A percentile compares a stretch with the other conserved stretches of the same genome.
Evolutionary conservation across 2,888 invertebrate species (phyloP).

Genomic region (Cylloceria caligata): DNA sequence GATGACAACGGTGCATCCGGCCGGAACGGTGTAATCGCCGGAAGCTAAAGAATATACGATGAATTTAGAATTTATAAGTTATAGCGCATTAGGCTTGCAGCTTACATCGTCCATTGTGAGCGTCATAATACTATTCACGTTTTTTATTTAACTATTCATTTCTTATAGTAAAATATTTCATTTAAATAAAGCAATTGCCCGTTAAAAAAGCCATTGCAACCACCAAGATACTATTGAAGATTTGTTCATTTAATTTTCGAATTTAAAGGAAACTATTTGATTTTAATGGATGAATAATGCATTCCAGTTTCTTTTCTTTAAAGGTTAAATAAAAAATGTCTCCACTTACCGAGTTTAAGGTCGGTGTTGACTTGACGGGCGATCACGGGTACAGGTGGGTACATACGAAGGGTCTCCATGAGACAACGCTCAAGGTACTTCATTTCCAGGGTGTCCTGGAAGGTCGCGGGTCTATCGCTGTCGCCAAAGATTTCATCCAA

Average conservation of each 20-base stretch:
- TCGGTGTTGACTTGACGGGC: conserved; percentile 90
- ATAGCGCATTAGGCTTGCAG: not conserved
- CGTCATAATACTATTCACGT: too few species aligned
- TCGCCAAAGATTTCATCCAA: conserved; percentile 92
- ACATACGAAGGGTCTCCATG: conserved; percentile 91
- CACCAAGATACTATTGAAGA: not conserved
- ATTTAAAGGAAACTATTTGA: too few species aligned
- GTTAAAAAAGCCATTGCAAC: not conserved
- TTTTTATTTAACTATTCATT: not conserved
- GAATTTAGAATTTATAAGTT: not conserved
- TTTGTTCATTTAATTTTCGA: not conserved
- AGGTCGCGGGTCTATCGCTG: conserved; percentile 91
- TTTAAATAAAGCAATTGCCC: not conserved
- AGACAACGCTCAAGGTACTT: conserved; percentile 93
- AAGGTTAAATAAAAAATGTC: not conserved
- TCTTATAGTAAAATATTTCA: not conserved
- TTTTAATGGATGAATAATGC: too few species aligned
- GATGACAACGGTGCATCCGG: conserved; percentile 89
- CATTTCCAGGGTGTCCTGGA: conserved; percentile 92
- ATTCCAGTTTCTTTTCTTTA: not conserved
- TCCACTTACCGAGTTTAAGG: conserved; percentile 87
- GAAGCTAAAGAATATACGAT: conserved; percentile 85
- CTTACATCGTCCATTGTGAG: too few species aligned
- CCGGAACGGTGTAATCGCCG: conserved; percentile 88
- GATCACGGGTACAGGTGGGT: conserved; percentile 92